Conservation (phyloP, 2,797 vertebrate species). For the Vespertilio murinus region DNA sequence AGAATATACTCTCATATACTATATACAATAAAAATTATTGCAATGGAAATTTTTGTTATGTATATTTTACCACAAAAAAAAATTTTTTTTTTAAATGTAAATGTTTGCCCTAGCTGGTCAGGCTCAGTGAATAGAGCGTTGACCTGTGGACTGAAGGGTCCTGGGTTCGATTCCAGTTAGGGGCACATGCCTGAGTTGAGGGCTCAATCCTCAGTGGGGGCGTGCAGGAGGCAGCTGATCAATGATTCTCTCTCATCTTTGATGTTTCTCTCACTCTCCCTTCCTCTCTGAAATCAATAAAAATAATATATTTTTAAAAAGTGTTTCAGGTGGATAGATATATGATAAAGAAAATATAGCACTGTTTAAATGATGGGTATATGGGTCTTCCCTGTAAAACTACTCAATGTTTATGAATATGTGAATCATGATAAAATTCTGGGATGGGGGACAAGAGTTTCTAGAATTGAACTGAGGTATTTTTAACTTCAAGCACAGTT, state of each 20-base stretch:
- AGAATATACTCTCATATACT: background rate
- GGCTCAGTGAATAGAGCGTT: too few species aligned
- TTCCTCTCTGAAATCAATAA: too few species aligned
- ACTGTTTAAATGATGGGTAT: background rate
- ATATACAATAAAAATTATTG: background rate
- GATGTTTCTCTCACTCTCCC: too few species aligned
- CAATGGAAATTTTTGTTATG: background rate
- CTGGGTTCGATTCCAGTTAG: too few species aligned
- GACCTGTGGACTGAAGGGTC: too few species aligned
- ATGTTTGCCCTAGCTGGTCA: background rate
- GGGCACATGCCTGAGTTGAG: too few species aligned
- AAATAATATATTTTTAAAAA: background rate
- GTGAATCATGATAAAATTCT: constrained; percentile 17
- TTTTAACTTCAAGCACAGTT: background rate
- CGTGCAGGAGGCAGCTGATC: too few species aligned
- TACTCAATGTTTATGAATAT: constrained; percentile 9
- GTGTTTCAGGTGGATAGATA: background rate
- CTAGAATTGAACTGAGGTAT: background rate
- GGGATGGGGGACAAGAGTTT: background rate
- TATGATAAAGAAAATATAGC: background rate
- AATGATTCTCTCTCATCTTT: too few species aligned
- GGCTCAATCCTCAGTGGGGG: too few species aligned
- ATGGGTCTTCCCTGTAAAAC: background rate
- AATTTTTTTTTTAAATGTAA: background rate
- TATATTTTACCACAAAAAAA: background rate